phyloP scores from a whole-genome alignment of 2,797 vertebrate genomes.

The Malacoctenus gilli region DNA sequence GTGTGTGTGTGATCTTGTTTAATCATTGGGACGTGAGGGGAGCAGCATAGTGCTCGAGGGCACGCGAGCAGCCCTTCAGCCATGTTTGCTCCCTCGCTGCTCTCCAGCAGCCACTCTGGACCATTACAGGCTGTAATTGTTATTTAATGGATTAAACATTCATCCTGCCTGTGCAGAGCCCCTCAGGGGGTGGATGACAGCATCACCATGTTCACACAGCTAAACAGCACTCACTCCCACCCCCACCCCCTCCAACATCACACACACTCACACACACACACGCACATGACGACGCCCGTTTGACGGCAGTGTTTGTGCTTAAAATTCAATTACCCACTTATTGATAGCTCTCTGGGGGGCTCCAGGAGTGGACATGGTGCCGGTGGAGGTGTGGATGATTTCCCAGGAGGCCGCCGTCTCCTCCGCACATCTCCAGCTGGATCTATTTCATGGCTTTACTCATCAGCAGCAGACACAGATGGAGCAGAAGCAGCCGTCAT shows the following conservation, averaged over 20 bases:
- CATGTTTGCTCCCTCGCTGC: slow-evolving; percentile 16
- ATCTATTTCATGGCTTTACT: slow-evolving; percentile 78
- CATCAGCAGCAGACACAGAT: slow-evolving; percentile 81
- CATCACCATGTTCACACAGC: slow-evolving; percentile 78
- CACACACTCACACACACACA: slow-evolving; percentile 31
- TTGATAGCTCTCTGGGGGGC: slow-evolving; percentile 96
- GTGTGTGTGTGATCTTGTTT: slow-evolving; percentile 1
- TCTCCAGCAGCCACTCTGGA: slow-evolving; percentile 53
- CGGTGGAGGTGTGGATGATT: slow-evolving; percentile 87
- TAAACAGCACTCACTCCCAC: slow-evolving; percentile 79
- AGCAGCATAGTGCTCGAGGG: not conserved
- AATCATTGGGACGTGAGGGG: slow-evolving; percentile 16
- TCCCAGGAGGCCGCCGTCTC: slow-evolving; percentile 89
- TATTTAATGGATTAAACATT: slow-evolving; percentile 97
- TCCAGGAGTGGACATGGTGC: slow-evolving; percentile 92
- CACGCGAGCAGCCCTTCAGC: slow-evolving; percentile 33
- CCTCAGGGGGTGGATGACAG: slow-evolving; percentile 79
- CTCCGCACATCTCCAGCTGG: slow-evolving; percentile 86
- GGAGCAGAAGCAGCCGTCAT: slow-evolving; percentile 62
- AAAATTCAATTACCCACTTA: slow-evolving; percentile 99
- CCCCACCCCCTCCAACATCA: slow-evolving; percentile 4
- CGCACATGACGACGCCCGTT: slow-evolving; percentile 57
- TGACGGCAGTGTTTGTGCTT: slow-evolving; percentile 90
- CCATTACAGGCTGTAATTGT: slow-evolving; percentile 87
- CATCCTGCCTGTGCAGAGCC: slow-evolving; percentile 87